Evolutionary conservation across 2,888 invertebrate species (phyloP), one percentile per base, ranked within the genome.

Genomic region (Eucera pruinosa): DNA sequence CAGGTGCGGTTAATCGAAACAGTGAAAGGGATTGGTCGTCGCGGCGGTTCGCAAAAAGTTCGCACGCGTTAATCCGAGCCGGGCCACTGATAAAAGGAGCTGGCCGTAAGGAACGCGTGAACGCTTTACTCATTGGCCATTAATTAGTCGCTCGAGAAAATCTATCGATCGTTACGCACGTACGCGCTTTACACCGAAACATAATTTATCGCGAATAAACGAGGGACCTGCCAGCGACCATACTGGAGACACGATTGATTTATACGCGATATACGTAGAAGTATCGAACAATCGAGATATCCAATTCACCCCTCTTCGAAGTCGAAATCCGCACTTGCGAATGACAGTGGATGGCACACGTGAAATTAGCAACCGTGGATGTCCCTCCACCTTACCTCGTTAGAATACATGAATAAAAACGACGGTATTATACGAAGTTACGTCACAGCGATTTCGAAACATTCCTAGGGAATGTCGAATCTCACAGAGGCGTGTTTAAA

Each of bases 1-100:
- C 78, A 77, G 78, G 80, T 75, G 80, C 64, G 58, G 39, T 68
- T 64, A 55, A 70, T 75, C 62, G 57, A 58, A 62, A 68, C 64
- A 52, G 79, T 81, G 84, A 83, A 83, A 81, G 84, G 80, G 61
- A 65, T 70, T 54, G 78, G 66, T 36, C 58, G 65, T 41, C 47
- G 60, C 18, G 52, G 50, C 18, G 39, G 30, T 7, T 15, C 25
- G 57, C 65, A 82, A 75, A 82, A 82, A 75, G 55, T 47, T 54
- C 39, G 58, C 48, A 65, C 65, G 77, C 68, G 72, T 75, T 84
- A 84, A 82, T 84, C 73, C 62, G 75, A 20, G 65, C 20, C 65
- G 33, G 52, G 45, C 20, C 50, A 25, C 39, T 57, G 70, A 74
- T 82, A 74, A 78, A 75, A 75, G 60, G 64, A 27, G 54, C 50